Evolutionary conservation across 2,113 vertebrate species (phyloP).

Genomic region (Notothenia rossii): DNA sequence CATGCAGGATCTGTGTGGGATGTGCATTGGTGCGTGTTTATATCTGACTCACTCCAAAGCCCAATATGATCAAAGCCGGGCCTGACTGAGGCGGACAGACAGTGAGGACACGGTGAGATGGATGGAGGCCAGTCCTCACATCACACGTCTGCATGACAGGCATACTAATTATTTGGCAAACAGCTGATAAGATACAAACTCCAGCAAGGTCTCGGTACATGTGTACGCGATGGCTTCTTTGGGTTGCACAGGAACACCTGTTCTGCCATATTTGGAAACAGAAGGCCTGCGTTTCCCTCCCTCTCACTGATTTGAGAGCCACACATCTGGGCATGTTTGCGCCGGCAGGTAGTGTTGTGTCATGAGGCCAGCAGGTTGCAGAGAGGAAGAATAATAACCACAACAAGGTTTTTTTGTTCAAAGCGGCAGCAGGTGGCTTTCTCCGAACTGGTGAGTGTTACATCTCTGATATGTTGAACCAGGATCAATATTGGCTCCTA

Average conservation of each 20-base stretch:
- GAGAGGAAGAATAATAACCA: conserved; percentile 20
- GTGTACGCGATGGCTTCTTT: conserved; percentile 3
- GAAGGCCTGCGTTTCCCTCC: not conserved
- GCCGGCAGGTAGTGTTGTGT: conserved; percentile 11
- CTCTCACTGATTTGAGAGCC: not conserved
- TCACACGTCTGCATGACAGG: conserved; percentile 42
- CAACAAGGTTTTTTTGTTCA: conserved; percentile 38
- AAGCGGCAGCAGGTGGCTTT: conserved; percentile 6
- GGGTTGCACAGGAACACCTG: conserved; percentile 30
- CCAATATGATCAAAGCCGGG: conserved; percentile 68
- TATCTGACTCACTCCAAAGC: conserved; percentile 65
- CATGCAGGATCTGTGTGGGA: conserved; percentile 44
- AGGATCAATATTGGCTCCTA: not conserved
- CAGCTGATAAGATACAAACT: conserved; percentile 34
- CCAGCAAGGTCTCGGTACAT: conserved; percentile 1
- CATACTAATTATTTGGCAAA: conserved; percentile 12
- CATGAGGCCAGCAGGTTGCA: conserved; percentile 26
- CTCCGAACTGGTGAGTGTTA: not conserved
- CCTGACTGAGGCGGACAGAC: conserved; percentile 62
- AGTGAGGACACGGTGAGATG: conserved; percentile 53
- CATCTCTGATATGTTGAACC: not conserved
- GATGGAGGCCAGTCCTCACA: conserved; percentile 54
- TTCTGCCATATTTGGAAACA: conserved; percentile 42
- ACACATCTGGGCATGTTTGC: conserved; percentile 35
- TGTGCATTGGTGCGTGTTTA: conserved; percentile 14